Percentiles rank a stretch among this genome's conserved stretches.
These are phyloP conservation scores for Himalopsyche kuldschensis DNA, from an alignment of 2,888 invertebrate species.

Conservation along the genomic window DNA sequence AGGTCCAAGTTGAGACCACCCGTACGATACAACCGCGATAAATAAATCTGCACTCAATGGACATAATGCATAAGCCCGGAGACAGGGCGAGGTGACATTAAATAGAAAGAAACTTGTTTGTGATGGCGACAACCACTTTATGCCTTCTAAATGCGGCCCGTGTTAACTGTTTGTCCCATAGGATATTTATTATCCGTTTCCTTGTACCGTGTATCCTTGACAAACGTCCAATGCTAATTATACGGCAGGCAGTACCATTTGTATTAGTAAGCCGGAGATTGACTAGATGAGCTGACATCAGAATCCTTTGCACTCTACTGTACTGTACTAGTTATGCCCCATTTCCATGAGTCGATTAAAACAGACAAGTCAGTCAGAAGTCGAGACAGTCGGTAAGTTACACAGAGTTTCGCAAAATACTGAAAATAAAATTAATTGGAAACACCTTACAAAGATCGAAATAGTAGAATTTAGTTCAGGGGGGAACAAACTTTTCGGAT, in stretches of 20 bases:
- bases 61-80: conserved; percentile 9
- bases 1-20: conserved; percentile 10
- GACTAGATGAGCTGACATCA: not conserved
- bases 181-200: not conserved
- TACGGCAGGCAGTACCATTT: not conserved
- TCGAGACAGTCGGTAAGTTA: no score
- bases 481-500: no score
- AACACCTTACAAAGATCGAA: no score
- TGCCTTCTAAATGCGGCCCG: not conserved
- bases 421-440: no score
- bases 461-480: no score
- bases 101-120: conserved; percentile 14
- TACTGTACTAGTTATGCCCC: no score
- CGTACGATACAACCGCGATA: conserved; percentile 4
- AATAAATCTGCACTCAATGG: conserved; percentile 17
- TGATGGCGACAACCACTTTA: conserved; percentile 7
- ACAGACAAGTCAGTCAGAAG: no score
- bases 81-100: conserved; percentile 11
- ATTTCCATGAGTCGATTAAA: no score
- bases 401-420: no score
- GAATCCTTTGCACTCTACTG: no score
- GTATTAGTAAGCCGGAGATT: not conserved
- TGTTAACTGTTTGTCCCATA: conserved; percentile 3
- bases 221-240: not conserved
- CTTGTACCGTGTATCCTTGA: conserved; percentile 1